Base-by-base conservation (phyloP, 2,113 vertebrate genomes). In the Mobula birostris region DNA sequence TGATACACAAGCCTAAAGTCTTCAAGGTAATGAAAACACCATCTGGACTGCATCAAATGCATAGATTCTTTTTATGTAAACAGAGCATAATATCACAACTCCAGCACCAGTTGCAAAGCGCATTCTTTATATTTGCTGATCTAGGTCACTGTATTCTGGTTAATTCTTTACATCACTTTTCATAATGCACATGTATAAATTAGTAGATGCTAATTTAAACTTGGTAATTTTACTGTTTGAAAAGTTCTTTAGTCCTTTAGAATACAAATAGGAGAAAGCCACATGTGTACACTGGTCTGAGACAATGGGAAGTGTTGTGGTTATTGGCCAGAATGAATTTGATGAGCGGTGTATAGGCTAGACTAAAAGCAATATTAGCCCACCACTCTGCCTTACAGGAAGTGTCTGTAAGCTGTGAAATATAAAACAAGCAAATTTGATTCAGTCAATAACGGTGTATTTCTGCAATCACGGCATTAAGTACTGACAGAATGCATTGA, bases 1-100 rank as follows among this genome's bases (percentile, higher is more conserved):
- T 99, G 70, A 98, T 99, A 95, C 99, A 98, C 87, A 97, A 98
- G 95, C 98, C 98, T 72, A 98, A 98, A 0, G 94, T 99, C 95
- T 99, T 99, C 96, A 99, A 99, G 98, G 98, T 99, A 93, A 93
- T 48, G 9, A 48, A 74, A 93, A 68, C 21, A 72, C 1, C 17
- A 29, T 21, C 4, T 3, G 17, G 74, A 74, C 36, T 9, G 24
- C 36, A 14, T 27, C 63, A 66, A 87, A 87, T 29, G 32, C 29
- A 5, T 63, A 1, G 2, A 87, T 61, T 24, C 5, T 14, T 19
- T 87, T 87, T 87, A n/a, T 63, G 58, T 87, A 63, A 88, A 88
- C 63, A 61, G 27, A 14, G 24, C 9, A 61, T 87, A 66, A 88
- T 27, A 66, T 88, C 2, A 56, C 27, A 88, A 15, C 27, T n/a